A percentile compares a stretch with the other conserved stretches of the same genome.
Evolutionary conservation across 2,888 invertebrate genomes (phyloP).

Genomic region (Archaeoteleia sp.): DNA sequence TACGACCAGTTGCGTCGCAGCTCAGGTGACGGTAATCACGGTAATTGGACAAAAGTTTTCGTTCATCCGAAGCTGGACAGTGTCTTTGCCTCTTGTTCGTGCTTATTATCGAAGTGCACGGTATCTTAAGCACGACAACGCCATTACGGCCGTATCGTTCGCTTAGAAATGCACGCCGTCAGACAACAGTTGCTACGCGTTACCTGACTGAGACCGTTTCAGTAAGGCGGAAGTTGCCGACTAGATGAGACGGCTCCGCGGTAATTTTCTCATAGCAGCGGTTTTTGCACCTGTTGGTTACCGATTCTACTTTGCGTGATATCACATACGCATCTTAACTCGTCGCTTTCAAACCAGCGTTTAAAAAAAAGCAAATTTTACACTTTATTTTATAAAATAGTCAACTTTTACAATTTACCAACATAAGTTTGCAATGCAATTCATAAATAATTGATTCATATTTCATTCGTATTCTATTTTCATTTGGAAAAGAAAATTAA

Average conservation of each 20-base stretch:
- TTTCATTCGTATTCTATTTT: too few relatives aligned
- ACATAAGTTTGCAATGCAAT: neutral
- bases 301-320: slow-evolving; percentile 18
- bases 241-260: slow-evolving; percentile 50
- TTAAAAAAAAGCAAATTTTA: neutral
- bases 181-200: slow-evolving; percentile 62
- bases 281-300: slow-evolving; percentile 53
- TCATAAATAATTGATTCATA: neutral
- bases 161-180: slow-evolving; percentile 41
- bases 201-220: slow-evolving; percentile 60
- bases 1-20: too few relatives aligned
- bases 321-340: slow-evolving; percentile 10
- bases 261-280: slow-evolving; percentile 50
- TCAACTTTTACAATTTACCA: neutral
- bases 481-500: neutral
- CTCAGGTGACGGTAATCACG: too few relatives aligned
- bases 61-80: slow-evolving; percentile 33
- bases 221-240: slow-evolving; percentile 57
- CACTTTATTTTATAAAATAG: neutral
- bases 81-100: slow-evolving; percentile 32
- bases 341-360: neutral
- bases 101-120: slow-evolving; percentile 26
- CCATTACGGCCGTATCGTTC: slow-evolving; percentile 26
- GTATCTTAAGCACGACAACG: slow-evolving; percentile 14
- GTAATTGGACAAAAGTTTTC: too few relatives aligned